phyloP scores from a whole-genome alignment of 2,888 invertebrate species.

The Napeogenes sylphis region DNA sequence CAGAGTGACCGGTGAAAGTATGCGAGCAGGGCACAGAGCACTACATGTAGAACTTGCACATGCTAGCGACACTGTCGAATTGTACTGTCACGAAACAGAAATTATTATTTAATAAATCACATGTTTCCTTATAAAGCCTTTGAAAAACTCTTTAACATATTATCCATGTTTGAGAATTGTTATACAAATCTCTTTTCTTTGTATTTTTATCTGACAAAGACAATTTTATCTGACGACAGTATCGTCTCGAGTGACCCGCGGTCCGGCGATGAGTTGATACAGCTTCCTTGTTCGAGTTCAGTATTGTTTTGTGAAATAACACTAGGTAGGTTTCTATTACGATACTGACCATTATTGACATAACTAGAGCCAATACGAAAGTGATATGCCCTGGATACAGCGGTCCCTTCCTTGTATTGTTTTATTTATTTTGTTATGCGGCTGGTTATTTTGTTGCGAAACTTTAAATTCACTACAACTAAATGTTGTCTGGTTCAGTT shows the following conservation, averaged over 20 bases:
- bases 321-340: constrained; percentile 31
- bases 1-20: constrained; percentile 67
- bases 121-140: too few relatives aligned
- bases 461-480: not conserved
- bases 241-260: constrained; percentile 16
- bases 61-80: not conserved
- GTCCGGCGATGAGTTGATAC: constrained; percentile 40
- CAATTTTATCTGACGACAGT: constrained; percentile 14
- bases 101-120: not conserved
- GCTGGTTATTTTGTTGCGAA: not conserved
- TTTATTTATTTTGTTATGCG: constrained; percentile 9
- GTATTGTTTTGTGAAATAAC: constrained; percentile 44
- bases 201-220: constrained; percentile 2
- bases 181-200: not conserved
- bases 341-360: constrained; percentile 30
- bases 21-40: constrained; percentile 61
- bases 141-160: too few relatives aligned
- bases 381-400: constrained; percentile 28
- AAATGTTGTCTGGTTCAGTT: too few relatives aligned
- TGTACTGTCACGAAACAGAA: not conserved
- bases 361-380: constrained; percentile 30
- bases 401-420: constrained; percentile 26
- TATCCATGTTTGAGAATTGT: too few relatives aligned
- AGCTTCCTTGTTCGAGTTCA: constrained; percentile 43
- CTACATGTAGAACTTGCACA: constrained; percentile 34